A percentile compares a stretch with the other conserved stretches of the same genome.
These are phyloP conservation scores for Capitulum mitella DNA, from an alignment of 2,888 invertebrate species.

Conservation along the genomic window DNA sequence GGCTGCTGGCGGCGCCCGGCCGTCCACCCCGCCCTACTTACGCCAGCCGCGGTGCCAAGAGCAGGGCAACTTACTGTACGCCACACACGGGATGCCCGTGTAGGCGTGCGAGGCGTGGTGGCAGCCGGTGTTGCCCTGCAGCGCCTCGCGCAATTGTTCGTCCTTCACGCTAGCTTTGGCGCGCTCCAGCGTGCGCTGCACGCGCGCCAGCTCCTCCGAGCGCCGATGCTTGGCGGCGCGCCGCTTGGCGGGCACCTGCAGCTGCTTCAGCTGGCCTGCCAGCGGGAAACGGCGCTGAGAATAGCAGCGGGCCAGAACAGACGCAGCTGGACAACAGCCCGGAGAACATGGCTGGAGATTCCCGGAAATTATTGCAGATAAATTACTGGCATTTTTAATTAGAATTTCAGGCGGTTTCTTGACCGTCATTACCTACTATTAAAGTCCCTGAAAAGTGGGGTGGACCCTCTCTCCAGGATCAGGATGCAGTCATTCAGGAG, in stretches of 20 bases:
- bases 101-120: conserved; percentile 86
- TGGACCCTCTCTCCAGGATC: too few species aligned
- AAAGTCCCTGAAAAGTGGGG: too few species aligned
- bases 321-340: background rate
- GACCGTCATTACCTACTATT: too few species aligned
- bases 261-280: conserved; percentile 38
- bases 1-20: background rate
- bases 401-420: too few species aligned
- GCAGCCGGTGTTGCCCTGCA: conserved; percentile 63
- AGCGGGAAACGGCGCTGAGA: background rate
- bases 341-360: too few species aligned
- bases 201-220: conserved; percentile 34
- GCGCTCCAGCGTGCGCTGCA: conserved; percentile 30
- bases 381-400: too few species aligned
- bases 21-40: background rate
- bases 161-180: conserved; percentile 27
- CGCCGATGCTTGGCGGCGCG: conserved; percentile 30
- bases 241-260: conserved; percentile 32
- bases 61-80: conserved; percentile 62
- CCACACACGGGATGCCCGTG: conserved; percentile 78
- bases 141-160: conserved; percentile 32
- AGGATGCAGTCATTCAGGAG: too few species aligned
- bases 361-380: too few species aligned
- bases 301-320: background rate
- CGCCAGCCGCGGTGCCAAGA: background rate